Conservation (phyloP, 2,797 vertebrate genomes). For the Falco peregrinus region DNA sequence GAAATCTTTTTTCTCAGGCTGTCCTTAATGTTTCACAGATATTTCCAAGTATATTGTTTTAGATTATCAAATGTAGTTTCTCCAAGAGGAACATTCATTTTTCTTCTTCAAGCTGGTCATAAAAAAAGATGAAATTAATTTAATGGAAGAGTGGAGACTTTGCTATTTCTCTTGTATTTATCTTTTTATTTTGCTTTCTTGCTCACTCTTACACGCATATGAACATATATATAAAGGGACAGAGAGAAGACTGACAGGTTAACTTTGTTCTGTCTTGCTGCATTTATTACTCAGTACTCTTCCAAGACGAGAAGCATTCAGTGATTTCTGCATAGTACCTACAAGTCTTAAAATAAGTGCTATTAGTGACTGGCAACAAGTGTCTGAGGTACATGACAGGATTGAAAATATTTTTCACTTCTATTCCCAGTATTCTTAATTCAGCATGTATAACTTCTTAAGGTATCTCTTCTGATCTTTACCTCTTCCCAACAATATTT, state of each 20-base stretch:
- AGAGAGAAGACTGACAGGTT: neutral
- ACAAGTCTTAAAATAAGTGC: neutral
- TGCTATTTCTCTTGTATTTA: neutral
- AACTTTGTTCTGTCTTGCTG: neutral
- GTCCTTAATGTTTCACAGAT: neutral
- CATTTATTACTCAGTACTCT: neutral
- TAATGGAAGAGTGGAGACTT: neutral
- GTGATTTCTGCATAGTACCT: neutral
- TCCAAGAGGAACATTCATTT: neutral
- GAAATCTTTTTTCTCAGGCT: neutral
- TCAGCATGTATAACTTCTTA: neutral
- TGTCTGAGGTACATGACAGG: neutral
- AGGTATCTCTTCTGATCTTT: neutral
- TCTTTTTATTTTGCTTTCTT: neutral
- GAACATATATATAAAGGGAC: neutral
- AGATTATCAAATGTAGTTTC: conserved; percentile 12
- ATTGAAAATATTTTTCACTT: neutral
- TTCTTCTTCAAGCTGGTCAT: conserved; percentile 32
- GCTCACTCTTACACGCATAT: neutral
- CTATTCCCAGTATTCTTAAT: neutral
- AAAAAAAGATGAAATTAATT: conserved; percentile 28
- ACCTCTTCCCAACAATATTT: neutral
- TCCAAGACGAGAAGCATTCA: neutral
- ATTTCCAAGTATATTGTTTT: conserved; percentile 33
- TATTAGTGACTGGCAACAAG: neutral